Conservation (phyloP, 2,797 vertebrate genomes). For the Dromococcyx pavoninus region DNA sequence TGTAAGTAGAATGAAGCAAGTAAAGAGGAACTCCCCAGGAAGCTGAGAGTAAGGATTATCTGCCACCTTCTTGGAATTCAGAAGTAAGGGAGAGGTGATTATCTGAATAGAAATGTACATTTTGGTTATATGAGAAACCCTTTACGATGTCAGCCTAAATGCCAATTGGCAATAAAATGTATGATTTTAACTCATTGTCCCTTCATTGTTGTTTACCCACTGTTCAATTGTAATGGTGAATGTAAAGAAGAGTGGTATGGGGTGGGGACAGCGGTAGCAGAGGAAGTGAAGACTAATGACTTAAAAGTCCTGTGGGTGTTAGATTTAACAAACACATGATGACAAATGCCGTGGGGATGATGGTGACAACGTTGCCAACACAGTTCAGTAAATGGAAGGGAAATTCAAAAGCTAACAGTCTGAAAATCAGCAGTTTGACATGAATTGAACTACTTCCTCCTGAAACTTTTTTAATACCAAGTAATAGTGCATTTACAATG, state of each 20-base stretch:
- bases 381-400: background rate
- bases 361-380: background rate
- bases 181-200: background rate
- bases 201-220: background rate
- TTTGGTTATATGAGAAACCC: background rate
- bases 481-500: background rate
- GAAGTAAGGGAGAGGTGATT: background rate
- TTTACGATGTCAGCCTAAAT: background rate
- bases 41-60: background rate
- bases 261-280: fast-evolving
- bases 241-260: background rate
- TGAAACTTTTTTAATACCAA: background rate
- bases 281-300: background rate
- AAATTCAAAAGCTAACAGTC: background rate
- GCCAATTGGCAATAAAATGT: conserved; percentile 46
- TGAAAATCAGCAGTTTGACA: background rate
- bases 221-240: background rate
- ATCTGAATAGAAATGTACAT: background rate
- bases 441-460: background rate
- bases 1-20: background rate
- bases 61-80: background rate
- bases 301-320: background rate
- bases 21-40: background rate
- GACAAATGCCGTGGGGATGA: background rate
- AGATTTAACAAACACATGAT: background rate